Percentiles rank a stretch among this genome's conserved stretches.
Evolutionary conservation across 2,797 vertebrate genomes (phyloP).

Genomic region (Mus caroli): DNA sequence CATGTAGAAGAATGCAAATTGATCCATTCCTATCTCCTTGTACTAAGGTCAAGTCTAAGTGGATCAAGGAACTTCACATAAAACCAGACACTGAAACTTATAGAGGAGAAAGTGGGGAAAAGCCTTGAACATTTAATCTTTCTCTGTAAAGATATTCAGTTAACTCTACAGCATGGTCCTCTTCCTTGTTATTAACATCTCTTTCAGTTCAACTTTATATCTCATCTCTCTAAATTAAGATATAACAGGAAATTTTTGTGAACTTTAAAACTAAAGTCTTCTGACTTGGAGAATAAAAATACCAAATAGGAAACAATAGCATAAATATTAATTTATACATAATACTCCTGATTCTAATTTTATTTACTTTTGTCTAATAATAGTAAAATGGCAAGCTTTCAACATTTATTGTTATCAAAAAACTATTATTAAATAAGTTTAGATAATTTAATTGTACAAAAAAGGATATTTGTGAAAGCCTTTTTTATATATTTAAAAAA

Average conservation of each 20-base stretch:
- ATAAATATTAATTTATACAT: slow-evolving; percentile 16
- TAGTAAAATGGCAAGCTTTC: slow-evolving; percentile 59
- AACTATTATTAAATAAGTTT: neutral
- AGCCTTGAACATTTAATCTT: neutral
- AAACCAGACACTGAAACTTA: too few species aligned
- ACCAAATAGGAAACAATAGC: slow-evolving; percentile 71
- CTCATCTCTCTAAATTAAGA: slow-evolving; percentile 68
- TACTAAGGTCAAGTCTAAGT: too few species aligned
- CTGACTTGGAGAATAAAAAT: slow-evolving; percentile 70
- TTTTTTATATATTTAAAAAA: neutral
- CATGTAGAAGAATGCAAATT: too few species aligned
- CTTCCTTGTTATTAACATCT: neutral
- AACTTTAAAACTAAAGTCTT: slow-evolving; percentile 61
- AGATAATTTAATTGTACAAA: neutral
- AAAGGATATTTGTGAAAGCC: neutral
- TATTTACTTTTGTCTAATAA: slow-evolving; percentile 60
- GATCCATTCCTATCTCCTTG: too few species aligned
- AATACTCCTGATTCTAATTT: slow-evolving; percentile 70
- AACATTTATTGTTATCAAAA: slow-evolving; percentile 57
- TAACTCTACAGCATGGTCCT: neutral
- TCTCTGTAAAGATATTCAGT: neutral
- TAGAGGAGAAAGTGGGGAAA: too few species aligned
- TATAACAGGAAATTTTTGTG: slow-evolving; percentile 62
- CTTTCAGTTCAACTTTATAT: slow-evolving; percentile 20
- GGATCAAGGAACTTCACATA: too few species aligned